phyloP scores from a whole-genome alignment of 1,140 invertebrate genomes.

The Zaprionus capensis region DNA sequence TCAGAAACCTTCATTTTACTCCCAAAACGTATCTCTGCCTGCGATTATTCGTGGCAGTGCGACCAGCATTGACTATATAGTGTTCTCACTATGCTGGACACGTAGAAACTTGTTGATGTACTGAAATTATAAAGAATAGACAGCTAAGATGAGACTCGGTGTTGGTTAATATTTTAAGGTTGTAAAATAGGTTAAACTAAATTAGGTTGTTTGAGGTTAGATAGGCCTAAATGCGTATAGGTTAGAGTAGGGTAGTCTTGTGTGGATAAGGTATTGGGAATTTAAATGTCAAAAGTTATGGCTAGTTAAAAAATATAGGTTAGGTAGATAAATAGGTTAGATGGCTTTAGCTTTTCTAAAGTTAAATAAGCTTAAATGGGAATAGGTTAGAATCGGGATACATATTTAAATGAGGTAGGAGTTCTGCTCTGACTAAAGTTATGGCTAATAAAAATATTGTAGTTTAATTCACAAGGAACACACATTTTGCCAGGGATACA shows the following conservation, averaged over 20 bases:
- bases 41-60: slow-evolving; percentile 1
- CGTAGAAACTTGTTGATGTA: neutral
- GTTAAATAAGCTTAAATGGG: neutral
- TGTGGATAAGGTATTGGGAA: neutral
- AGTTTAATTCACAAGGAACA: neutral
- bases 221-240: neutral
- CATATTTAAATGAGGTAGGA: neutral
- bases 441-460: neutral
- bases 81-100: neutral
- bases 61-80: slow-evolving; percentile 6
- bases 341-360: neutral
- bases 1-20: slow-evolving; percentile 70
- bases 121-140: neutral
- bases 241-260: neutral
- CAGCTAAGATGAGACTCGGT: neutral
- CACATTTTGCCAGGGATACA: neutral
- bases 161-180: too few species aligned
- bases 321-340: neutral
- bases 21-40: slow-evolving; percentile 21
- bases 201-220: neutral
- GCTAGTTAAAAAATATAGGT: neutral
- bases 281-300: neutral
- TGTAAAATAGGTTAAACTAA: neutral
- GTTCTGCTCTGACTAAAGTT: neutral
- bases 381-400: neutral